A percentile compares a stretch with the other conserved stretches of the same genome.
Conservation (phyloP, 2,797 vertebrate species). For the Ctenosaura bakeri region DNA sequence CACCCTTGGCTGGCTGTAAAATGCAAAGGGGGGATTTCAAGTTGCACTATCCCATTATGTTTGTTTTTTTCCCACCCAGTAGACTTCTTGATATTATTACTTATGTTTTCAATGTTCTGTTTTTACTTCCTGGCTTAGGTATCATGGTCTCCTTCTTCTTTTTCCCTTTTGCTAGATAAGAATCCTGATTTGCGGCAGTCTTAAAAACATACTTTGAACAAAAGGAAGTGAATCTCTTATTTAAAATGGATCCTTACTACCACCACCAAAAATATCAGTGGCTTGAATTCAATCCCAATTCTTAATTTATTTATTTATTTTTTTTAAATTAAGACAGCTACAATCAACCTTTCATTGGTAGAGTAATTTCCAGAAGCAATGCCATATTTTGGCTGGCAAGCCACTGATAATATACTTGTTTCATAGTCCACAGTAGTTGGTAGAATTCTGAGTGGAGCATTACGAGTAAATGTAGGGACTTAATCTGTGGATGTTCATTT, state of each 20-base stretch:
- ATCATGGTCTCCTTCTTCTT: slow-evolving; percentile 56
- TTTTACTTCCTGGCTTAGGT: slow-evolving; percentile 48
- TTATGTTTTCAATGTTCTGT: slow-evolving; percentile 65
- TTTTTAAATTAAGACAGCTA: slow-evolving; percentile 49
- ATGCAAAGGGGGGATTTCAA: slow-evolving; percentile 77
- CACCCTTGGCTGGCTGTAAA: slow-evolving; percentile 78
- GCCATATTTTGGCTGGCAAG: slow-evolving; percentile 65
- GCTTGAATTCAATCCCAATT: slow-evolving; percentile 50
- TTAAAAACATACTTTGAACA: slow-evolving; percentile 64
- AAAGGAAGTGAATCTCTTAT: slow-evolving; percentile 66
- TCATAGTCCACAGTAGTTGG: slow-evolving; percentile 74
- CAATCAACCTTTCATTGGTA: slow-evolving; percentile 56
- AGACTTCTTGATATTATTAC: slow-evolving; percentile 70
- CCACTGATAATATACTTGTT: slow-evolving; percentile 69
- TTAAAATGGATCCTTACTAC: slow-evolving; percentile 28
- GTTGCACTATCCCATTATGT: slow-evolving; percentile 76
- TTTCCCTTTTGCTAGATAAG: slow-evolving; percentile 59
- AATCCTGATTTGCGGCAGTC: slow-evolving; percentile 70
- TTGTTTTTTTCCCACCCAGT: slow-evolving; percentile 42
- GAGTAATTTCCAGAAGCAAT: slow-evolving; percentile 58
- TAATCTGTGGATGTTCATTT: slow-evolving; percentile 69
- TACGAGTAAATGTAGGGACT: slow-evolving; percentile 67
- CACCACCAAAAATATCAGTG: slow-evolving; percentile 55
- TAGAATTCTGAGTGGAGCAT: slow-evolving; percentile 62
- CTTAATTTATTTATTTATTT: slow-evolving; percentile 54